Base-by-base conservation (phyloP, 2,888 invertebrate species). In the Rotaria socialis region DNA sequence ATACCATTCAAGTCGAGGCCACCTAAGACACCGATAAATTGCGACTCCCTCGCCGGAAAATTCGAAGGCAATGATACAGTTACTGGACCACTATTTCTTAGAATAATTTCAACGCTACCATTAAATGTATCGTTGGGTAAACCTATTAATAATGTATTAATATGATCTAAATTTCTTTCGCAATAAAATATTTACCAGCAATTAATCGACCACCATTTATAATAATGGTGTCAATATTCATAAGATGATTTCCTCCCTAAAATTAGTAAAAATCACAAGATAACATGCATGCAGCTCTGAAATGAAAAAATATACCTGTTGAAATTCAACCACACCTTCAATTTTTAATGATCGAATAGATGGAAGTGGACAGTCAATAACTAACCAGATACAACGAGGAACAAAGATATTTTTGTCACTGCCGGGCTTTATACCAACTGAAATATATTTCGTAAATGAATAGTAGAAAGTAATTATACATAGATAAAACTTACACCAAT, bases 1-100 rank as follows among this genome's bases (percentile, higher is more conserved):
- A 87, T 87, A 41, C 90, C 90, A 87, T 89, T 89, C 16, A 90
- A 87, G 87, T 89, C 89, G 27, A 90, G 88, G 47, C 89, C 89
- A 85, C 90, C 90, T 88, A 89, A 89, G 14, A 89, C 89, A 85
- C 88, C 89, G 35, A 86, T 56, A 52, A 84, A 41, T 67, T 67
- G 85, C 14, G 74, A 55, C 6, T 84, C 86, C 27, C 67, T 85
- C 16, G 19, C 87, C 41, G 89, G 89, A 8, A 89, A 85, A 0
- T 89, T 89, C 50, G 87, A 87, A 0, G 87, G 87, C 27, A 86
- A 87, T 2, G 86, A 80, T n/a, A 88, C 56, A 22, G 88, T 87
- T 8, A 88, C 86, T 50, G 88, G 88, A 58, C 88, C 88, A 80
- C 80, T 85, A 22, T 89, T 89, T 16, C 87, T 58, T 41, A 89